phyloP scores from a whole-genome alignment of 2,797 vertebrate species.

The Natrix natrix region DNA sequence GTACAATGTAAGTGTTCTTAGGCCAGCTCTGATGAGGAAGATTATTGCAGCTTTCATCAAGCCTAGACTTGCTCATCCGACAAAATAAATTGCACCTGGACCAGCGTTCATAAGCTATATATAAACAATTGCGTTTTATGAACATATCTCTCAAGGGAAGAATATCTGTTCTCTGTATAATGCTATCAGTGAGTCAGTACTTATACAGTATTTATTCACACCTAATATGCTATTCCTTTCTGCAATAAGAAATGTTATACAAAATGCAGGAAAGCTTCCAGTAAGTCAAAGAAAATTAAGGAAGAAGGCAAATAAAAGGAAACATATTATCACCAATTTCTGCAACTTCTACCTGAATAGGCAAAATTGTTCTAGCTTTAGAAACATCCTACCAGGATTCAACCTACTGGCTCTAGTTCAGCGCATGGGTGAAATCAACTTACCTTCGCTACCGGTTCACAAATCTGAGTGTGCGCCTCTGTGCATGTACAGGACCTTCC shows the following conservation, averaged over 20 bases:
- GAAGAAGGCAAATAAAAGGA: not conserved
- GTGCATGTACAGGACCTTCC: too few relatives aligned
- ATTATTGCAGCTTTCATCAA: not conserved
- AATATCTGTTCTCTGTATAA: not conserved
- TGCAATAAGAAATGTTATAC: not conserved
- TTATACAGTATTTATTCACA: not conserved
- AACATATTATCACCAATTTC: not conserved
- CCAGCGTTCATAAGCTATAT: not conserved
- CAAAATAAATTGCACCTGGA: not conserved
- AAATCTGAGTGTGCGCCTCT: too few relatives aligned
- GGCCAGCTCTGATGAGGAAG: not conserved
- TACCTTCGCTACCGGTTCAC: too few relatives aligned
- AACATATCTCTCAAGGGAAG: not conserved
- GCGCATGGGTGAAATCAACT: too few relatives aligned
- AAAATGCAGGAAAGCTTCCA: not conserved
- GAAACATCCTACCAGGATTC: not conserved
- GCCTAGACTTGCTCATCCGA: not conserved
- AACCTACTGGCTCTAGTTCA: not conserved
- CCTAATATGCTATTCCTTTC: not conserved
- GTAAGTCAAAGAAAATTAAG: not conserved
- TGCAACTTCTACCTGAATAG: not conserved
- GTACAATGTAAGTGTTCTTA: not conserved
- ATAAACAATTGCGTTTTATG: not conserved
- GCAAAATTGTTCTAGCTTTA: not conserved
- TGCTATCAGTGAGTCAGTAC: not conserved